phyloP scores from a whole-genome alignment of 2,888 invertebrate genomes.

The Drosophila robusta region DNA sequence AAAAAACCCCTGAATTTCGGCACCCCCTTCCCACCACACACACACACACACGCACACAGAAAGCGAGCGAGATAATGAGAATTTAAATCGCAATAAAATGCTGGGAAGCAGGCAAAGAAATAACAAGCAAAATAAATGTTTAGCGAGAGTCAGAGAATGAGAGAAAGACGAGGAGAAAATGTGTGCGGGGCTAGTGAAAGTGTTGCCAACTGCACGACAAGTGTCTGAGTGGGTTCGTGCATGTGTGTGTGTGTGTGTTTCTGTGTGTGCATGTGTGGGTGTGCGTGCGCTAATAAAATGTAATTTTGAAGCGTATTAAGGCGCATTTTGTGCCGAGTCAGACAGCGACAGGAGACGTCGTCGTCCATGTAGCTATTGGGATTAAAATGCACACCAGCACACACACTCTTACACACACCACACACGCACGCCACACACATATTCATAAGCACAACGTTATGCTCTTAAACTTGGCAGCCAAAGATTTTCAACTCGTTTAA shows the following conservation, averaged over 20 bases:
- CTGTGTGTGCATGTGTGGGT: slow-evolving; percentile 32
- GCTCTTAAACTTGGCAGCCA: slow-evolving; percentile 6
- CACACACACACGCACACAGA: slow-evolving; percentile 11
- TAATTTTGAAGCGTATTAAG: slow-evolving; percentile 72
- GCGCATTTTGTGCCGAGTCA: slow-evolving; percentile 60
- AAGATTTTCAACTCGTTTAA: not conserved
- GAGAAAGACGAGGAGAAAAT: slow-evolving; percentile 11
- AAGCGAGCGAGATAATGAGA: slow-evolving; percentile 59
- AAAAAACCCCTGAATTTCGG: not conserved
- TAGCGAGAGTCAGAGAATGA: slow-evolving; percentile 15
- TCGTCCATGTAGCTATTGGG: slow-evolving; percentile 35
- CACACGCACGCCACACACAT: not conserved
- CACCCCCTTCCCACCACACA: slow-evolving; percentile 1
- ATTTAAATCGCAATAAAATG: slow-evolving; percentile 75
- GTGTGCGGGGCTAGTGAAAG: slow-evolving; percentile 58
- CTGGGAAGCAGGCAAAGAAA: slow-evolving; percentile 44
- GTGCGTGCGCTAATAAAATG: slow-evolving; percentile 73
- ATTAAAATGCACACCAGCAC: slow-evolving; percentile 47
- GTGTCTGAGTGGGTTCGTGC: slow-evolving; percentile 25
- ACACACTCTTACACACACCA: slow-evolving; percentile 4
- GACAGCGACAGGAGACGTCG: slow-evolving; percentile 44
- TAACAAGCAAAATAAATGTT: slow-evolving; percentile 71
- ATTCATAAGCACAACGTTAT: not conserved
- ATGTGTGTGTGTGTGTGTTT: slow-evolving; percentile 16
- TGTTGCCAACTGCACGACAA: slow-evolving; percentile 63